These are phyloP conservation scores for Portunus trituberculatus DNA, from an alignment of 1,140 invertebrate species.

Conservation along the genomic window DNA sequence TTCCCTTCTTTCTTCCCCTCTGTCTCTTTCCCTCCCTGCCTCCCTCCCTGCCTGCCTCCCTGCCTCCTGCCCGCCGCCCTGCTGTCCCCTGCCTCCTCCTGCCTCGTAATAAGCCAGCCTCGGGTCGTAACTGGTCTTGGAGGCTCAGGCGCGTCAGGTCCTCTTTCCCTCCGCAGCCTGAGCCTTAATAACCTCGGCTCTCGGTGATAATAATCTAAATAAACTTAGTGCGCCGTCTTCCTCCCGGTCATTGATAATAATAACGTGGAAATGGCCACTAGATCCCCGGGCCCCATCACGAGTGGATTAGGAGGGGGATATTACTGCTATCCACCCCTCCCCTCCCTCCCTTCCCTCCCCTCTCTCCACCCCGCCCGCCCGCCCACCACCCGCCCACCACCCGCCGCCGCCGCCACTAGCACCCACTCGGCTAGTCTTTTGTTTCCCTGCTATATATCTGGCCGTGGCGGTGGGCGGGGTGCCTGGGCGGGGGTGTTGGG, in stretches of 20 bases:
- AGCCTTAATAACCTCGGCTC: slow-evolving; percentile 39
- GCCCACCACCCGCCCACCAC: not conserved
- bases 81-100: not conserved
- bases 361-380: not conserved
- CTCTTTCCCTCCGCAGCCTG: not conserved
- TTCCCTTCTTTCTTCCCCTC: not conserved
- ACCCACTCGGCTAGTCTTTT: not conserved
- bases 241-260: slow-evolving; percentile 68
- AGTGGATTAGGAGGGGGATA: slow-evolving; percentile 65
- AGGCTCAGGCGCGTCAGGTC: not conserved
- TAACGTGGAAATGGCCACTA: slow-evolving; percentile 66
- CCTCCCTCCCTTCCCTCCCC: not conserved
- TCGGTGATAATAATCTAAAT: slow-evolving; percentile 65
- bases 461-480: not conserved
- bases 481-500: not conserved
- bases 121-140: not conserved
- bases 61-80: not conserved
- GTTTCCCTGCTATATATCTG: not conserved
- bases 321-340: slow-evolving; percentile 32
- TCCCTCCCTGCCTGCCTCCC: not conserved
- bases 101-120: slow-evolving; percentile 23
- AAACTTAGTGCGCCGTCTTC: slow-evolving; percentile 67
- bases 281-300: slow-evolving; percentile 64
- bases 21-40: not conserved
- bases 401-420: not conserved